Evolutionary conservation across 1,140 invertebrate genomes (phyloP).

Genomic region (Gonatopus flavifemur): DNA sequence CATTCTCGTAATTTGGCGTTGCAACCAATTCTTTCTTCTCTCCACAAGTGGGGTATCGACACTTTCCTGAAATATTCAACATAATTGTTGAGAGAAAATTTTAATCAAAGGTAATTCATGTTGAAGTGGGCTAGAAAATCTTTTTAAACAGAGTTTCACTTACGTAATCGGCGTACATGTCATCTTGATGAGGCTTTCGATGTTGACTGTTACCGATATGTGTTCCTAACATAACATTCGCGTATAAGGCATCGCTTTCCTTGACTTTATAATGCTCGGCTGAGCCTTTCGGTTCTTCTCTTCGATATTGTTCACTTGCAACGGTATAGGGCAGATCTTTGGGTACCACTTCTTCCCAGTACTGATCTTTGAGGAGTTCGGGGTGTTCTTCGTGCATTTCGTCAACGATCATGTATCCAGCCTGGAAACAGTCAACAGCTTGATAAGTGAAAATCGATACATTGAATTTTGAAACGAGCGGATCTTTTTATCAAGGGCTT

Average conservation of each 20-base stretch:
- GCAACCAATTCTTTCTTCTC: slow-evolving; percentile 83
- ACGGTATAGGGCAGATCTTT: slow-evolving; percentile 84
- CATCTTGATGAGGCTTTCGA: slow-evolving; percentile 68
- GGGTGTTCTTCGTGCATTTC: slow-evolving; percentile 90
- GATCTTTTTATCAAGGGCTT: too few relatives aligned
- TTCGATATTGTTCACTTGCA: slow-evolving; percentile 79
- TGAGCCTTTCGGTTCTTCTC: slow-evolving; percentile 79
- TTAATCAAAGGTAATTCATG: slow-evolving; percentile 18
- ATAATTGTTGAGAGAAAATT: not conserved
- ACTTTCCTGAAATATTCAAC: slow-evolving; percentile 67
- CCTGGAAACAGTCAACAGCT: too few relatives aligned
- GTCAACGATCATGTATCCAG: slow-evolving; percentile 87
- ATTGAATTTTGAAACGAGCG: too few relatives aligned
- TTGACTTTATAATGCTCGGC: slow-evolving; percentile 84
- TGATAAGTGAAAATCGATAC: too few relatives aligned
- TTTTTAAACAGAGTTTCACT: slow-evolving; percentile 47
- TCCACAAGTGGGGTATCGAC: slow-evolving; percentile 84
- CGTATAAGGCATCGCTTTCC: slow-evolving; percentile 78
- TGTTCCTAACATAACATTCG: slow-evolving; percentile 65
- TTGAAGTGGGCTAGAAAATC: not conserved
- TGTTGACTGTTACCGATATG: slow-evolving; percentile 57
- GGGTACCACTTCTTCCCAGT: slow-evolving; percentile 89
- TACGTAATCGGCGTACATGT: slow-evolving; percentile 85
- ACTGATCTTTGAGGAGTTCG: slow-evolving; percentile 83
- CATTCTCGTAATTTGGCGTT: slow-evolving; percentile 78